A percentile compares a stretch with the other conserved stretches of the same genome.
These are phyloP conservation scores for Leptocoma aspasia DNA, from an alignment of 2,113 vertebrate genomes.

Conservation along the genomic window DNA sequence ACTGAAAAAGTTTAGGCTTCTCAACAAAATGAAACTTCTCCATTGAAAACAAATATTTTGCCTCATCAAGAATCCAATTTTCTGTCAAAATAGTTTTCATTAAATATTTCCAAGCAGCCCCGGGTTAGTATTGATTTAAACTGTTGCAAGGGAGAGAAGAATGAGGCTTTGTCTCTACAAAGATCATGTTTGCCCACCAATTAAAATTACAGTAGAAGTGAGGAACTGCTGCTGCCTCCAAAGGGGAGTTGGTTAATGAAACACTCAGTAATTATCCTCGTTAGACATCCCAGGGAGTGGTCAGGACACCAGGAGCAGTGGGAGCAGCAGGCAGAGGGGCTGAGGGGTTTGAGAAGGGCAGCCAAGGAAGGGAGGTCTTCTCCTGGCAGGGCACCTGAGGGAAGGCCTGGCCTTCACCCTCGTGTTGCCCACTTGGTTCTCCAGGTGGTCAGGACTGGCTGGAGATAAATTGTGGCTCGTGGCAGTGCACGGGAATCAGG, in stretches of 20 bases:
- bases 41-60: not conserved
- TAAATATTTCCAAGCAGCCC: conserved; percentile 58
- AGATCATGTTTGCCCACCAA: conserved; percentile 35
- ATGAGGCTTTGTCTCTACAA: conserved; percentile 43
- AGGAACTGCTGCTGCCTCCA: not conserved
- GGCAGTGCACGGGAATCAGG: accelerated
- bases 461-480: accelerated
- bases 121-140: conserved; percentile 52
- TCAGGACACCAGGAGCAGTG: not conserved
- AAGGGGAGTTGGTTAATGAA: not conserved
- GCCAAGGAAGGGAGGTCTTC: not conserved
- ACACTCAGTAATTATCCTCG: not conserved
- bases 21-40: not conserved
- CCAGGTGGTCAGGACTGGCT: not conserved
- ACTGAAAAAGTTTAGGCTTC: not conserved
- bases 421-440: accelerated
- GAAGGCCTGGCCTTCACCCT: not conserved
- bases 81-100: conserved; percentile 63
- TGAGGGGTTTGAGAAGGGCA: not conserved
- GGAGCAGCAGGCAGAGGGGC: not conserved
- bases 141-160: conserved; percentile 39
- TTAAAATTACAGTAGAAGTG: conserved; percentile 39
- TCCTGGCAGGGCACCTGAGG: not conserved
- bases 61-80: conserved; percentile 55
- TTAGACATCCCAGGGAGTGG: accelerated